Evolutionary conservation across 2,888 invertebrate species (phyloP).

Genomic region (Hirudinaria manillensis): DNA sequence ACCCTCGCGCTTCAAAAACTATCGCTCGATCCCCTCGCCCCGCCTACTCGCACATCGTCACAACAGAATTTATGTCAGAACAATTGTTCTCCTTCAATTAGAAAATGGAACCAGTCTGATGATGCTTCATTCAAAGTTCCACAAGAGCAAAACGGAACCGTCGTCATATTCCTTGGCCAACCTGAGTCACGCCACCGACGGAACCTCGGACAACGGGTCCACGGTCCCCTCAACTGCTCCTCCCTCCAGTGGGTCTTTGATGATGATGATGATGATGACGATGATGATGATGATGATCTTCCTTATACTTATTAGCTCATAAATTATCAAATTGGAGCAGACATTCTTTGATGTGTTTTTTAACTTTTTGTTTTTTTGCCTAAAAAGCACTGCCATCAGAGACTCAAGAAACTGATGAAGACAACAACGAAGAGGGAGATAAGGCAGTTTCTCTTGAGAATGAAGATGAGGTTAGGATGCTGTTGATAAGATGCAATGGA

Average conservation of each 20-base stretch:
- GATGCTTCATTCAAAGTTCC: conserved; percentile 12
- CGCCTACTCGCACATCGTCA: not conserved
- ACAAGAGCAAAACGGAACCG: conserved; percentile 20
- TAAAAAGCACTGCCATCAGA: not conserved
- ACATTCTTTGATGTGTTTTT: not conserved
- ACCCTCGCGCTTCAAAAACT: too few relatives aligned
- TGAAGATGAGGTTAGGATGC: not conserved
- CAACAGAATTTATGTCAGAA: not conserved
- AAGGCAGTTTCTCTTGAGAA: not conserved
- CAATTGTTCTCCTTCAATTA: not conserved
- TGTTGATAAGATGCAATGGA: not conserved
- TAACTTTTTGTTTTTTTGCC: not conserved
- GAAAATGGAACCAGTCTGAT: not conserved
- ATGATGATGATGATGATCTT: not conserved
- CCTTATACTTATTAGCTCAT: not conserved
- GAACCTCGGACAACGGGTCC: conserved; percentile 5
- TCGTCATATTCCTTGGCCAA: not conserved
- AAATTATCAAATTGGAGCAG: not conserved
- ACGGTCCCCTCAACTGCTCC: not conserved
- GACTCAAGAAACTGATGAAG: not conserved
- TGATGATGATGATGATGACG: not conserved
- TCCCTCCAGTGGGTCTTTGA: not conserved
- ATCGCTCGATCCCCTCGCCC: too few relatives aligned
- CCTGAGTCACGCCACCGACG: not conserved
- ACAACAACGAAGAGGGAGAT: not conserved